These are phyloP conservation scores for Microplitis deprimator DNA, from an alignment of 2,888 invertebrate species.

Conservation along the genomic window DNA sequence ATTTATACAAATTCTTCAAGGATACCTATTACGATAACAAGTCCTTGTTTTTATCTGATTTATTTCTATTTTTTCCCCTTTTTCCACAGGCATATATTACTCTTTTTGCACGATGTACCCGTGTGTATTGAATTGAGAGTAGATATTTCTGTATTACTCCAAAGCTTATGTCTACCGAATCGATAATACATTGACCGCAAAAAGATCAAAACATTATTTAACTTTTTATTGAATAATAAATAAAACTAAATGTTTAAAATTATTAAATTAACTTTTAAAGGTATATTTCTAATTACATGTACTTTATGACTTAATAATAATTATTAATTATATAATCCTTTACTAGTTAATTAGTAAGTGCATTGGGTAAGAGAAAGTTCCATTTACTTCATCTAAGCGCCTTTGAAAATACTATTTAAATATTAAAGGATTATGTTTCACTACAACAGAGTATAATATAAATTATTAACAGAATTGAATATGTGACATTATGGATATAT, in stretches of 20 bases:
- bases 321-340: not conserved
- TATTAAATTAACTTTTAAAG: too few relatives aligned
- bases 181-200: slow-evolving; percentile 52
- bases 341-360: not conserved
- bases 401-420: not conserved
- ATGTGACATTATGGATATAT: too few relatives aligned
- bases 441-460: not conserved
- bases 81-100: slow-evolving; percentile 36
- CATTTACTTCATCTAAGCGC: not conserved
- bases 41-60: slow-evolving; percentile 21
- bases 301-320: not conserved
- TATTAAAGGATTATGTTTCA: not conserved
- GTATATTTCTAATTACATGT: too few relatives aligned
- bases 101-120: not conserved
- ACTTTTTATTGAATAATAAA: too few relatives aligned
- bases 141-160: slow-evolving; percentile 58
- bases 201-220: not conserved
- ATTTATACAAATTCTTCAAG: not conserved
- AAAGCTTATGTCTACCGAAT: slow-evolving; percentile 49
- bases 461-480: not conserved
- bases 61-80: slow-evolving; percentile 16
- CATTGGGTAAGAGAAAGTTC: not conserved
- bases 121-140: slow-evolving; percentile 59
- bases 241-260: too few relatives aligned
- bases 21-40: not conserved